phyloP scores from a whole-genome alignment of 2,888 invertebrate genomes.

The Cartodere bifasciata region DNA sequence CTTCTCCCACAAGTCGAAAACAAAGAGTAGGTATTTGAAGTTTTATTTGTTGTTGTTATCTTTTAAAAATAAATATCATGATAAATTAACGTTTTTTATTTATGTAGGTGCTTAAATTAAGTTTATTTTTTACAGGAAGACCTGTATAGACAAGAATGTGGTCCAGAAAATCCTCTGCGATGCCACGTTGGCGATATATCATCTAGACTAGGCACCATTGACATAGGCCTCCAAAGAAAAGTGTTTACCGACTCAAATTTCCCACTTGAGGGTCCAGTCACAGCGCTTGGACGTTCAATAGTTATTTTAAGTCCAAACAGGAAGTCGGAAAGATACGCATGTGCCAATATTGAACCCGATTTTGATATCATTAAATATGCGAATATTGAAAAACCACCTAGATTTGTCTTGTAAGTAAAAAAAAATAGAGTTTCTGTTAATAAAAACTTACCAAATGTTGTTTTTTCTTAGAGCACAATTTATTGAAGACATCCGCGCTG shows the following conservation, averaged over 20 bases:
- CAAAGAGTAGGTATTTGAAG: too few relatives aligned
- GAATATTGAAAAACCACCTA: conserved; percentile 73
- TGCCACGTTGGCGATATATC: conserved; percentile 89
- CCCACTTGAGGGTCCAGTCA: conserved; percentile 65
- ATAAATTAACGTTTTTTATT: conserved; percentile 5
- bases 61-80: neutral
- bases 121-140: conserved; percentile 46
- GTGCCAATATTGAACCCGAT: conserved; percentile 85
- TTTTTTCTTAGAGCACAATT: conserved; percentile 58
- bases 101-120: too few relatives aligned
- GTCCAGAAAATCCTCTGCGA: conserved; percentile 72
- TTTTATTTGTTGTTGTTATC: conserved; percentile 1
- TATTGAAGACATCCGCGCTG: conserved; percentile 63
- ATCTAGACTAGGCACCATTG: conserved; percentile 69
- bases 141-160: conserved; percentile 77
- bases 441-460: neutral
- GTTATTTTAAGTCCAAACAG: conserved; percentile 69
- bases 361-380: conserved; percentile 82
- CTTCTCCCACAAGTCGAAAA: too few relatives aligned
- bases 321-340: conserved; percentile 63
- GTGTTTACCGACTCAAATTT: conserved; percentile 79
- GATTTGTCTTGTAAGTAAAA: conserved; percentile 70
- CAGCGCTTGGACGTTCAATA: conserved; percentile 73
- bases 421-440: neutral
- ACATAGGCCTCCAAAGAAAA: conserved; percentile 62